Evolutionary conservation across 1,140 invertebrate genomes (phyloP), one percentile per base, ranked within the genome.

Genomic region (Antheraea mylitta): DNA sequence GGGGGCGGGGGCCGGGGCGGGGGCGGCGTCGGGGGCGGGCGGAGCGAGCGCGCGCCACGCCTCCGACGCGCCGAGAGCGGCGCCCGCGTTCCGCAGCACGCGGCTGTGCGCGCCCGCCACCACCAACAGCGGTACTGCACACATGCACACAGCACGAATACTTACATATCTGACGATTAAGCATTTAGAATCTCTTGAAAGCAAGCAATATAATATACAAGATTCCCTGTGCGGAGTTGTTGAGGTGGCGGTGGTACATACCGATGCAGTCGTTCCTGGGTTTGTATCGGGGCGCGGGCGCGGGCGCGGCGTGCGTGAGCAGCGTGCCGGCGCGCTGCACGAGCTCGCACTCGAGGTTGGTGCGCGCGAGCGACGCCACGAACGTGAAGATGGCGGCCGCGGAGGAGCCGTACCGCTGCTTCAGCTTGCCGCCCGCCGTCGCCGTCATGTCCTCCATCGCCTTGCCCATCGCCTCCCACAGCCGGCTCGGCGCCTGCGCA

Each of bases 361-460:
- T 98, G 74, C 98, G 94, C 18, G 97, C 97, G 58, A 99, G 96
- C 19, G 98, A 30, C 22, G 22, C 22, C 22, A 30, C 22, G 22
- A 30, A 30, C 22, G 22, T 30, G 22, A 30, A 30, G 1, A 30
- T 30, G 22, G 95, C 96, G 79, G 97, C 95, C 62, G 94, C 94
- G 80, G 94, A 95, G 67, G 95, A 94, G 36, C 91, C 92, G 78
- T 90, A 93, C 67, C 81, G 91, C 82, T 92, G 86, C 77, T 93
- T 93, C 63, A 94, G 91, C 68, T 94, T 94, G 69, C 84, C 82
- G 66, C 86, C 81, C 18, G 94, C 94, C 16, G 97, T 97, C 60
- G 95, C 95, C 7, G 97, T 97, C 94, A 99, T 96, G 82, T 98
- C 97, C 87, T 98, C 97, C 97, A 99, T 98, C n/a, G 97, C 95